phyloP scores from a whole-genome alignment of 1,140 invertebrate species.

The Ctenoplectra terminalis region DNA sequence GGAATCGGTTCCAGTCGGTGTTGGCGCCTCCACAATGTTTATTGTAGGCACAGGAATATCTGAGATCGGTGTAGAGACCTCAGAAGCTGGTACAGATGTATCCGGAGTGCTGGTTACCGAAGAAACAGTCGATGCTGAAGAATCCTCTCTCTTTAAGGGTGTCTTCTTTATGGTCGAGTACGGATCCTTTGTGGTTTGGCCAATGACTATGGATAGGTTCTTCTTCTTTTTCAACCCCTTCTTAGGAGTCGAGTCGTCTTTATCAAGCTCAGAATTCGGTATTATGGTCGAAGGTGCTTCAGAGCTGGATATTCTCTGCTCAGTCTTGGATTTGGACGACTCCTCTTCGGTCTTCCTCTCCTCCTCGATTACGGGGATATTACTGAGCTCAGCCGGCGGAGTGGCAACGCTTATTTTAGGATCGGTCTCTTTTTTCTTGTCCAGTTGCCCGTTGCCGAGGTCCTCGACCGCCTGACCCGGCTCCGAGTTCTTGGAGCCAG shows the following conservation, averaged over 20 bases:
- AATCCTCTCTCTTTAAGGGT: conserved; percentile 34
- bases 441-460: conserved; percentile 11
- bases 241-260: background rate
- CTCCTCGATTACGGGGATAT: conserved; percentile 17
- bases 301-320: background rate
- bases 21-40: conserved; percentile 49
- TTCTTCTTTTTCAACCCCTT: conserved; percentile 31
- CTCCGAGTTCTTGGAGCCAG: background rate
- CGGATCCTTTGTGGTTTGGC: background rate
- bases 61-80: conserved; percentile 1
- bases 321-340: background rate
- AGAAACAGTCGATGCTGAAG: background rate
- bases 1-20: background rate
- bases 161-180: conserved; percentile 40
- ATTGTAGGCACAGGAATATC: conserved; percentile 57
- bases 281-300: background rate
- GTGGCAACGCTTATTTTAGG: conserved; percentile 47
- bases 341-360: background rate
- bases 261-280: background rate
- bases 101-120: background rate
- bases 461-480: conserved; percentile 19
- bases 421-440: conserved; percentile 48
- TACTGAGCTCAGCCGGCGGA: background rate
- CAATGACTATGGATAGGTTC: conserved; percentile 32
- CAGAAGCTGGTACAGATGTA: background rate